Conservation (phyloP, 2,888 invertebrate species). For the Rugalucina vietnamica region DNA sequence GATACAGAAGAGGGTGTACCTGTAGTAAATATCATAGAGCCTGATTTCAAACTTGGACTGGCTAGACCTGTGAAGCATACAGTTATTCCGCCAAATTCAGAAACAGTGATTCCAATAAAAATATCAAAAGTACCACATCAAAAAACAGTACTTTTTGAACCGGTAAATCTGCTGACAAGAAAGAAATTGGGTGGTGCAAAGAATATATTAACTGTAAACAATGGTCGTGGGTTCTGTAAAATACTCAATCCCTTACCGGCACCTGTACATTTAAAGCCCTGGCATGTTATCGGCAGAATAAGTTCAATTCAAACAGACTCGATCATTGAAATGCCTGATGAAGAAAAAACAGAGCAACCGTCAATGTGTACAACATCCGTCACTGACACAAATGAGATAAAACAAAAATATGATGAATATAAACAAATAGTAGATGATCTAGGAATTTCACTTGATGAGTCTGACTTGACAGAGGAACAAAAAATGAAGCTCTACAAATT, state of each 20-base stretch:
- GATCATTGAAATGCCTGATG: conserved; percentile 10
- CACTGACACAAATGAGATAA: neutral
- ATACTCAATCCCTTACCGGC: conserved; percentile 30
- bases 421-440: neutral
- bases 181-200: conserved; percentile 27
- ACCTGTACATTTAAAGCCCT: neutral
- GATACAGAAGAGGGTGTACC: neutral
- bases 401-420: neutral
- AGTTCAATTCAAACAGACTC: conserved; percentile 20
- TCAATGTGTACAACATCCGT: neutral
- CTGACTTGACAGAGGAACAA: conserved; percentile 14
- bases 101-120: conserved; percentile 24
- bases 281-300: conserved; percentile 32
- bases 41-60: conserved; percentile 21
- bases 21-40: neutral
- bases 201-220: neutral
- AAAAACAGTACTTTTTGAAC: too few species aligned
- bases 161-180: neutral
- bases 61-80: conserved; percentile 9
- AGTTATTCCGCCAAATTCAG: conserved; percentile 11
- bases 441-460: conserved; percentile 28
- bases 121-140: conserved; percentile 7
- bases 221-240: conserved; percentile 27
- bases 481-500: conserved; percentile 21
- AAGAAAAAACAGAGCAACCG: neutral